Conservation (phyloP, 2,797 vertebrate genomes). For the Acipenser transmontanus region DNA sequence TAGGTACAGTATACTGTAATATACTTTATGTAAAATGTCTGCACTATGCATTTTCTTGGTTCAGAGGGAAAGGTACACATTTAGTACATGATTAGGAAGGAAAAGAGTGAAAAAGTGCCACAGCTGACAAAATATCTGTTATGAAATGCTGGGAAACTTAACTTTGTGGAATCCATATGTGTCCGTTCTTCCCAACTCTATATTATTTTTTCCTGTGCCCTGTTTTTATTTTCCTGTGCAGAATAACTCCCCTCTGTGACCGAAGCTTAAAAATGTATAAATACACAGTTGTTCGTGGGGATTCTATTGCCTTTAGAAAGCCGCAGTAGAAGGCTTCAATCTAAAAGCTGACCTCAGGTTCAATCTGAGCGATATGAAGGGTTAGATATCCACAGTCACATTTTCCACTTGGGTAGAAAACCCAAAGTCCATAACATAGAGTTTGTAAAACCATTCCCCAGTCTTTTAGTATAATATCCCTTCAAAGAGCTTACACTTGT, state of each 20-base stretch:
- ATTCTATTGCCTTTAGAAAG: conserved; percentile 23
- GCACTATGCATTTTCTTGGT: no score
- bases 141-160: no score
- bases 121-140: no score
- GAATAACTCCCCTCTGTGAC: conserved; percentile 31
- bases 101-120: no score
- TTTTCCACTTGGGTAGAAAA: no score
- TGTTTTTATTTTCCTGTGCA: conserved; percentile 27
- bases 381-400: background rate
- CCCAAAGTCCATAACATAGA: no score
- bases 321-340: conserved; percentile 2
- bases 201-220: background rate
- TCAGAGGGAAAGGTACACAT: no score
- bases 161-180: background rate
- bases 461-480: no score
- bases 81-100: no score
- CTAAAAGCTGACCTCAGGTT: conserved; percentile 7
- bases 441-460: no score
- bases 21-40: no score
- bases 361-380: background rate
- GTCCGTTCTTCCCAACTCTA: background rate
- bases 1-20: no score
- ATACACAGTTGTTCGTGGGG: conserved; percentile 23
- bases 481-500: background rate
- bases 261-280: conserved; percentile 37